Evolutionary conservation across 1,140 invertebrate species (phyloP), one percentile per base, ranked within the genome.

Genomic region (Ceratoteleas bidentatus): DNA sequence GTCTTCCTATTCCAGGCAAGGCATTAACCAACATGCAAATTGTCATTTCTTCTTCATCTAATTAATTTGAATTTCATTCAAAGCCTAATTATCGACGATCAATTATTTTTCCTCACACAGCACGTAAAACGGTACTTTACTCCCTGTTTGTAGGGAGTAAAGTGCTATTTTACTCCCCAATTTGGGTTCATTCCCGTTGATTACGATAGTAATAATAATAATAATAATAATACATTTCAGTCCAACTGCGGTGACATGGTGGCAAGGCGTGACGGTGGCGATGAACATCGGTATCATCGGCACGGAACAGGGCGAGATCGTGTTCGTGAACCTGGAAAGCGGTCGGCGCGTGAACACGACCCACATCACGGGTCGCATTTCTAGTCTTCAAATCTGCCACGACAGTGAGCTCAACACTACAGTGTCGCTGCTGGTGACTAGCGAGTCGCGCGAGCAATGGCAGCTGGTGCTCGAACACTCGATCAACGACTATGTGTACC

Each of bases 351-450:
- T 95, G 34, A 93, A 94, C 34, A 92, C 92, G 47, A 94, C 94
- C n/a, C 92, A 92, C 57, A 91, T 96, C 50, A 92, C 92, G 58
- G 94, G 93, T 45, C 87, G 91, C 15, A 93, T 96, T 56, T 90
- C 87, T 47, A 91, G 92, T 65, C 85, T 96, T 43, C 90, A 94
- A 64, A 91, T 96, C 49, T 94, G 95, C 76, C 93, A 94, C 78
- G 95, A 96, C 88, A 94, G 94, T 82, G 93, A 92, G 62, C 92
- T 95, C 15, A 94, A 95, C 74, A 93, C 92, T 70, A 93, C 92
- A 32, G 93, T 95, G 34, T 94, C 93, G 85, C 90, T 96, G 45
- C 87, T 96, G 88, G 95, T 96, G 62, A 95, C 95, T 40, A 93
- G 92, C 72, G 89, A 93, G 33, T 87, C 92, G n/a, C 92, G 93